phyloP scores from a whole-genome alignment of 1,140 invertebrate genomes.

The Aphis craccivora region DNA sequence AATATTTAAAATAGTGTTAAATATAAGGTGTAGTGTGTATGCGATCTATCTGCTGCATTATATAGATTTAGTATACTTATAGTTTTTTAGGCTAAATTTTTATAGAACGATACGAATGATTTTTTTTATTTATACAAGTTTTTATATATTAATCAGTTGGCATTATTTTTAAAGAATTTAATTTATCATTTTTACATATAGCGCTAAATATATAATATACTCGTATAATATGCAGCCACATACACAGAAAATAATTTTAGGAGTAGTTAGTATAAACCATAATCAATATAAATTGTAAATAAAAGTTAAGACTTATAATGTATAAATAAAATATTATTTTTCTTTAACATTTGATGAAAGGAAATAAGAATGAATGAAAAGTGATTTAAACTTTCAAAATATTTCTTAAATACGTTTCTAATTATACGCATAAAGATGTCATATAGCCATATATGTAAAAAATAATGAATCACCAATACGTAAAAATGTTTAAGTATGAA shows the following conservation, averaged over 20 bases:
- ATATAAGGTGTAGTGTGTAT: background rate
- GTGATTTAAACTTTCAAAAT: no score
- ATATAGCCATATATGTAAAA: background rate
- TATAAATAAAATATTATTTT: background rate
- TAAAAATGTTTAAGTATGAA: no score
- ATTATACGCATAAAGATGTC: no score
- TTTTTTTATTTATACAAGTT: background rate
- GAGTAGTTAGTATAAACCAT: background rate
- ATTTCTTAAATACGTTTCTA: no score
- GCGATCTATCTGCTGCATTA: background rate
- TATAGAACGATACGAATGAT: background rate
- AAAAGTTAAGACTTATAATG: background rate
- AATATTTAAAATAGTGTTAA: background rate
- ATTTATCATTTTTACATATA: no score
- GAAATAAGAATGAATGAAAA: no score
- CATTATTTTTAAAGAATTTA: background rate
- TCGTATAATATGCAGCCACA: no score
- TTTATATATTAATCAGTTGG: no score
- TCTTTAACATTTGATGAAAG: background rate
- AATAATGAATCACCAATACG: background rate
- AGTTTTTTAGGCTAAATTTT: background rate
- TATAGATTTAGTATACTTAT: background rate
- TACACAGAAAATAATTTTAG: background rate
- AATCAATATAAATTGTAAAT: background rate
- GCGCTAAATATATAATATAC: no score